Evolutionary conservation across 2,113 vertebrate genomes (phyloP).

Genomic region (Cavia porcellus): DNA sequence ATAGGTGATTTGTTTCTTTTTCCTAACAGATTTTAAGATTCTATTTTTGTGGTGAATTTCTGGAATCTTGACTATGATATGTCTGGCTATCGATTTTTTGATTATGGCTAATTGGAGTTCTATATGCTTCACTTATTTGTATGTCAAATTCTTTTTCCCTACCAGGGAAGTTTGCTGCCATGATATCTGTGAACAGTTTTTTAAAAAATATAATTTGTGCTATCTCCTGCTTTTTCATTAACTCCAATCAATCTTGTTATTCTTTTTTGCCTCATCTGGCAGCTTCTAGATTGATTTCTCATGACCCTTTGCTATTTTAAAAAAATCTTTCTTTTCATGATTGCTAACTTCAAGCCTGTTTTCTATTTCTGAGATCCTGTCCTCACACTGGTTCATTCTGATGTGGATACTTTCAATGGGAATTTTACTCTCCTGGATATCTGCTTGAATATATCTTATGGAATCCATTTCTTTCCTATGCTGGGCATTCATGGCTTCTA

Average conservation of each 20-base stretch:
- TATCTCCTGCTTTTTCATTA: neutral
- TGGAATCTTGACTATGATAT: neutral
- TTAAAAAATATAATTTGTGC: neutral
- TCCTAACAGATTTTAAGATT: neutral
- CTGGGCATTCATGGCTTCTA: neutral
- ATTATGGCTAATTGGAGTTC: neutral
- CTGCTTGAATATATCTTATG: neutral
- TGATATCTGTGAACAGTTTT: neutral
- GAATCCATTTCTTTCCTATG: neutral
- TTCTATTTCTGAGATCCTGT: neutral
- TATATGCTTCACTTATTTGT: neutral
- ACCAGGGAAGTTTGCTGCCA: neutral
- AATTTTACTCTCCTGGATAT: neutral
- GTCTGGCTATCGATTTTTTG: neutral
- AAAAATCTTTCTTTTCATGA: neutral
- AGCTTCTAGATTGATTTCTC: neutral
- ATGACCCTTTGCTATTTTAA: neutral
- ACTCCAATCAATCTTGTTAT: neutral
- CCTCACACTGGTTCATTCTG: neutral
- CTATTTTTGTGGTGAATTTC: neutral
- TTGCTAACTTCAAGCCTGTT: neutral
- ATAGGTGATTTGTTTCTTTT: neutral
- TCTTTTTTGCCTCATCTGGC: neutral
- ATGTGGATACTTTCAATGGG: neutral
- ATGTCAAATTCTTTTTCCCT: neutral